A percentile compares a stretch with the other conserved stretches of the same genome.
Conservation (phyloP, 1,140 invertebrate genomes). For the Atopsyche davidsoni region DNA sequence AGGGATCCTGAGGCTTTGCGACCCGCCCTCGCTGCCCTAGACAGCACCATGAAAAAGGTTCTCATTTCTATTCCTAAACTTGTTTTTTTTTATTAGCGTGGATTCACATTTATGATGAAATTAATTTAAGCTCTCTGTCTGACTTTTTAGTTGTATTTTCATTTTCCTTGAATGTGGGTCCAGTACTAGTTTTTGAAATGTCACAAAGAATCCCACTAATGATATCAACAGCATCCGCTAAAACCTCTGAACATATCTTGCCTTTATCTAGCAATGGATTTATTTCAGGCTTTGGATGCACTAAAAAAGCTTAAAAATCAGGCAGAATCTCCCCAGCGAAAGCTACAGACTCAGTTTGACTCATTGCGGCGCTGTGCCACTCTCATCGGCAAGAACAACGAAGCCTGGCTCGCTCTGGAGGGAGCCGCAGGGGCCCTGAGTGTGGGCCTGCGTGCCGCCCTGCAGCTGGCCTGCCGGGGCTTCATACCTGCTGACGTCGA, state of each 20-base stretch:
- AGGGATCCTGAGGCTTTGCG: constrained; percentile 50
- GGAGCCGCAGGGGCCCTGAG: constrained; percentile 15
- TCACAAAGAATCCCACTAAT: not conserved
- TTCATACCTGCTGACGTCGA: constrained; percentile 16
- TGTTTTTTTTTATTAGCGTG: not conserved
- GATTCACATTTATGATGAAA: not conserved
- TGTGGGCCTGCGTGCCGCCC: constrained; percentile 16
- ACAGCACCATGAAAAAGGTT: constrained; percentile 52
- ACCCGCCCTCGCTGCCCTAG: constrained; percentile 52
- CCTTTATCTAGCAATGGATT: no score
- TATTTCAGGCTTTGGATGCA: constrained; percentile 40
- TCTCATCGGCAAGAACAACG: constrained; percentile 50
- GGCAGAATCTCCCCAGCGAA: constrained; percentile 51
- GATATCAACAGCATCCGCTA: no score
- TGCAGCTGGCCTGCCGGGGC: constrained; percentile 23
- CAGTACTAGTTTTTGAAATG: no score
- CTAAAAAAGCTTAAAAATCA: constrained; percentile 54
- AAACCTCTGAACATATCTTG: no score
- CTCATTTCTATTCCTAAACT: constrained; percentile 5
- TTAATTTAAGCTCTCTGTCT: not conserved
- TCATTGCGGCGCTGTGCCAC: constrained; percentile 52
- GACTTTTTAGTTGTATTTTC: no score
- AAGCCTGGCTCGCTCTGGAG: constrained; percentile 45
- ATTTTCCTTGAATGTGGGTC: not conserved
- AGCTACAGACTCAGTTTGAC: constrained; percentile 56